A percentile compares a stretch with the other conserved stretches of the same genome.
Conservation (phyloP, 2,888 invertebrate genomes). For the Drosophila pegasa region DNA sequence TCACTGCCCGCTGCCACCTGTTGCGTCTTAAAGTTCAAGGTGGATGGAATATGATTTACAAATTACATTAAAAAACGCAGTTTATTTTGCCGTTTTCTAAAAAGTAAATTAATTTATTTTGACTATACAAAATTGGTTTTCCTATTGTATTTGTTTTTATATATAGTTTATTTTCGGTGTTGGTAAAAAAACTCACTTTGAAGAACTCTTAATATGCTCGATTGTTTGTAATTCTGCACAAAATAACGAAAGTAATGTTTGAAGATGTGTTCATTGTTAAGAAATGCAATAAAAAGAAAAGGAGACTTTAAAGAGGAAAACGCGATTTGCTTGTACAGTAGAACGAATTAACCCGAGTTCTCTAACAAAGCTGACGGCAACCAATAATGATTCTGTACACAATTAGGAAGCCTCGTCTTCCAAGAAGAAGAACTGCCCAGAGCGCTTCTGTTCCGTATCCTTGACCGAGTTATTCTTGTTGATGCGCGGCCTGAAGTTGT, state of each 20-base stretch:
- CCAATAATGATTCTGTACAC: constrained; percentile 32
- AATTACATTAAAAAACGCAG: constrained; percentile 23
- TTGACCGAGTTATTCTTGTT: constrained; percentile 98
- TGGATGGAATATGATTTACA: background rate
- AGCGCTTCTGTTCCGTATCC: constrained; percentile 98
- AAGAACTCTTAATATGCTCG: constrained; percentile 45
- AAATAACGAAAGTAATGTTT: constrained; percentile 62
- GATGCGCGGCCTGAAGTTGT: constrained; percentile 99
- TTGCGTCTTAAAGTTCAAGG: background rate
- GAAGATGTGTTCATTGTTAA: constrained; percentile 44
- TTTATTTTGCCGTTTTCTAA: constrained; percentile 59
- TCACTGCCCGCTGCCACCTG: constrained; percentile 39
- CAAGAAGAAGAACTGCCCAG: constrained; percentile 99
- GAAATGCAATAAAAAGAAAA: constrained; percentile 54
- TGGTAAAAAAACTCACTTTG: constrained; percentile 62
- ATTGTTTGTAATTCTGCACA: constrained; percentile 51
- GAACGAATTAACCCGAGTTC: constrained; percentile 31
- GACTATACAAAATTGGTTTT: constrained; percentile 62
- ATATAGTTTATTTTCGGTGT: constrained; percentile 53
- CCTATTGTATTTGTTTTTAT: constrained; percentile 45
- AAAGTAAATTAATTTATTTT: constrained; percentile 79
- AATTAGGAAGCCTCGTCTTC: constrained; percentile 88
- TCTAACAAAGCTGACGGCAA: constrained; percentile 52
- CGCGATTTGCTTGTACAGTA: constrained; percentile 25
- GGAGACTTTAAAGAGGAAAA: constrained; percentile 36